Percentiles rank a stretch among this genome's conserved stretches.
Evolutionary conservation across 2,113 vertebrate genomes (phyloP).

Genomic region (Lepidothrix coronata): DNA sequence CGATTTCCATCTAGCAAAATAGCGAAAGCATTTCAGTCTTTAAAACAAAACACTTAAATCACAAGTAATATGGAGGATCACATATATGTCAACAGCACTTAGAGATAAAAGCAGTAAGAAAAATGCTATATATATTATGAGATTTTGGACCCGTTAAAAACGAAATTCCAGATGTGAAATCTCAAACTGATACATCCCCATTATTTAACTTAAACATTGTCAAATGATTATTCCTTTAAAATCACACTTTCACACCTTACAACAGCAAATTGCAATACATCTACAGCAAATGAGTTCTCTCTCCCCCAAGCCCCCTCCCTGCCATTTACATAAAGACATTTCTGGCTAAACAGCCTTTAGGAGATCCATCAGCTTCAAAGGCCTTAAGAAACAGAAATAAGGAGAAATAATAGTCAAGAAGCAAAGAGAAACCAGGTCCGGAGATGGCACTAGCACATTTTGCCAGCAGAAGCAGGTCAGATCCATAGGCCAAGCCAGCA

Average conservation of each 20-base stretch:
- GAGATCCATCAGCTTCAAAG: constrained; percentile 65
- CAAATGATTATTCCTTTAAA: constrained; percentile 69
- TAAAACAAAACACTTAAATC: constrained; percentile 20
- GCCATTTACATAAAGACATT: constrained; percentile 62
- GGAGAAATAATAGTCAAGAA: not conserved
- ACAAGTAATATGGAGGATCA: not conserved
- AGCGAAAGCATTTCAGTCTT: constrained; percentile 29
- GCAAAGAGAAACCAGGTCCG: not conserved
- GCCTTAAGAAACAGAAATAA: constrained; percentile 55
- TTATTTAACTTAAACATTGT: constrained; percentile 66
- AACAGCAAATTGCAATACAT: constrained; percentile 61
- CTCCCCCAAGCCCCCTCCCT: not conserved
- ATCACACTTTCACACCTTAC: constrained; percentile 61
- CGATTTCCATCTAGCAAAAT: not conserved
- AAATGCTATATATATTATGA: not conserved
- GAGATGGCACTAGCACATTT: not conserved
- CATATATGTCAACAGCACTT: constrained; percentile 8
- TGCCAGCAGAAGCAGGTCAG: not conserved
- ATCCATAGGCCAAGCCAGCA: fast-evolving
- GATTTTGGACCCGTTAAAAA: not conserved
- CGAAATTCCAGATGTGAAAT: not conserved
- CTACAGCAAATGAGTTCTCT: constrained; percentile 52
- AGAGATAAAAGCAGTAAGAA: constrained; percentile 8
- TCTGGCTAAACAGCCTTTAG: constrained; percentile 51
- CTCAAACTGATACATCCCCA: constrained; percentile 56